phyloP scores from a whole-genome alignment of 2,113 vertebrate genomes.

The Scytalopus superciliaris region DNA sequence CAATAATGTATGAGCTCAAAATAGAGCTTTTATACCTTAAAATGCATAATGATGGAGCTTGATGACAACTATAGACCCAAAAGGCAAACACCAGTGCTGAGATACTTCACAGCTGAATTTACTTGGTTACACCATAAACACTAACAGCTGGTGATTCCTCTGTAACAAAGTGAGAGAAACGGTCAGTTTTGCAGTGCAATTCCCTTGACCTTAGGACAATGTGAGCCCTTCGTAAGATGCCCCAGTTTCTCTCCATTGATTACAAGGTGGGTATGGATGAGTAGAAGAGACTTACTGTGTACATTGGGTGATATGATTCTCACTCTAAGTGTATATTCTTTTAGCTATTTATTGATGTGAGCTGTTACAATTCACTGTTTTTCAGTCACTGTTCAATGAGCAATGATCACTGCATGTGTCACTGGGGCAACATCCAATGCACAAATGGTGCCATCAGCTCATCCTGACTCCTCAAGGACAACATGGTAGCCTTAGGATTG shows the following conservation, averaged over 20 bases:
- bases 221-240: not conserved
- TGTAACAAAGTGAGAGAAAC: not conserved
- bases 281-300: not conserved
- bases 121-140: not conserved
- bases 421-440: not conserved
- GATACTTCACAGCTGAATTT: not conserved
- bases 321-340: not conserved
- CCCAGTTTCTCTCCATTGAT: not conserved
- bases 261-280: not conserved
- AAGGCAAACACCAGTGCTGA: not conserved
- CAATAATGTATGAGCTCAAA: not conserved
- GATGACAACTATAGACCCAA: not conserved
- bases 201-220: not conserved
- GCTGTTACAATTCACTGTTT: not conserved
- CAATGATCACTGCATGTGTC: not conserved
- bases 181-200: not conserved
- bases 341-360: not conserved
- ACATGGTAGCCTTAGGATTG: not conserved
- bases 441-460: not conserved
- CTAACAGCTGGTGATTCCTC: not conserved
- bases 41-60: not conserved
- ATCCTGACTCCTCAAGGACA: not conserved
- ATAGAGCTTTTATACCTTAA: not conserved
- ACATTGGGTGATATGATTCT: not conserved
- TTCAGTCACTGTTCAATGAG: not conserved